Base-by-base conservation (phyloP, 1,140 invertebrate species). In the Aleiodes sp. region DNA sequence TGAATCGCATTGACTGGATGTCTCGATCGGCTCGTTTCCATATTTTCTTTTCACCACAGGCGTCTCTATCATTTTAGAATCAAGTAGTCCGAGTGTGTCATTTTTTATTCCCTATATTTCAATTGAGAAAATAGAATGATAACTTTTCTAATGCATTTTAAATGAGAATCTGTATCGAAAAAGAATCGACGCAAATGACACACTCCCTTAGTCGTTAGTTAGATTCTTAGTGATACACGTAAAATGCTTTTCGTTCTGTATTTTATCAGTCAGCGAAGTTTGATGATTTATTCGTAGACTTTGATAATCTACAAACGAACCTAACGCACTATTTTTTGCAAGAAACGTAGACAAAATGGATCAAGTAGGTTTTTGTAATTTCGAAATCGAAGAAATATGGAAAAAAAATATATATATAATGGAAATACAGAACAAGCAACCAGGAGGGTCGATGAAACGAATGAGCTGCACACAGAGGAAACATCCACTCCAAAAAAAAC, bases 201-300 rank as follows among this genome's bases (percentile, higher is more conserved):
- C 46, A 52, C 21, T 68, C 57, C 56, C 61, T 68, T 68, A 68
- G 66, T 37, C 59, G 28, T 68, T 68, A 68, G 66, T 60, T 61
- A 61, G 66, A 68, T 41, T 59, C 43, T 37, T 68, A 68, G 66
- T 61, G 66, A 66, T 29, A 68, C 66, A 68, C 66, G 66, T 68
- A 52, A 68, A 57, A 39, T 68, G 66, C 57, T 68, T 59, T 29
- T 43, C 60, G 43, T 59, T 31, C 35, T 61, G 46, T 41, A 56
- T 33, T 33, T 28, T 33, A 65, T 65, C 63, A 52, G 26, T n/a
- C n/a, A 31, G 43, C 14, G 41, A 31, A 65, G 35, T 52, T 21
- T 21, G n/a, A 4, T 57, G 21, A 57, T 8, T 21, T 8, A 26
- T 41, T 39, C 33, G 59, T 56, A 56, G 37, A 37, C 52, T 41